Percentiles rank a stretch among this genome's conserved stretches.
Evolutionary conservation across 2,888 invertebrate genomes (phyloP).

Genomic region (Mycalesis mineus): DNA sequence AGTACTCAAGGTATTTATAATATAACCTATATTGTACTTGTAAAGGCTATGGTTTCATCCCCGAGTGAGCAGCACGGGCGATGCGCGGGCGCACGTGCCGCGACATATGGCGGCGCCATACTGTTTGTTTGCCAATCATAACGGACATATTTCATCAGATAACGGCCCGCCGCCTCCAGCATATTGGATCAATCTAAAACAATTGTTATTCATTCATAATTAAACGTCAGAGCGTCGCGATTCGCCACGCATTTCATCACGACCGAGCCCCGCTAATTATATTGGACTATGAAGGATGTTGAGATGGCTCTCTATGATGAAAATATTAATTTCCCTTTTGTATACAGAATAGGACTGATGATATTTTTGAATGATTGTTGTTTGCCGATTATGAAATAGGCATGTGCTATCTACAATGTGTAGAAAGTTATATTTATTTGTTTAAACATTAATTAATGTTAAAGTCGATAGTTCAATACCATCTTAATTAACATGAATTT

Average conservation of each 20-base stretch:
- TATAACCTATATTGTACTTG: neutral
- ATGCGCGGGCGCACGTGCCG: slow-evolving; percentile 75
- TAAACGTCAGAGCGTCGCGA: slow-evolving; percentile 57
- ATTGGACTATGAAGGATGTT: slow-evolving; percentile 3
- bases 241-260: slow-evolving; percentile 55
- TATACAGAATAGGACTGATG: no score
- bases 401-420: no score
- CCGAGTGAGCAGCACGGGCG: slow-evolving; percentile 69
- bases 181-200: slow-evolving; percentile 71
- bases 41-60: slow-evolving; percentile 59
- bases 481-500: no score
- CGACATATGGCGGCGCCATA: slow-evolving; percentile 76
- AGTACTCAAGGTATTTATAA: neutral
- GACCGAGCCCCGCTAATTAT: slow-evolving; percentile 23
- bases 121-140: slow-evolving; percentile 79
- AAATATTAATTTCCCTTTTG: neutral
- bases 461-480: no score
- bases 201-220: slow-evolving; percentile 59
- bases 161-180: slow-evolving; percentile 69
- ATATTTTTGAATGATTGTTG: no score
- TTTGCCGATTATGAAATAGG: no score
- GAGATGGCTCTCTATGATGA: slow-evolving; percentile 1
- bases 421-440: no score
- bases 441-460: no score
- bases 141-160: slow-evolving; percentile 79